phyloP scores from a whole-genome alignment of 2,797 vertebrate genomes.

The Mormyrops boulengeri region DNA sequence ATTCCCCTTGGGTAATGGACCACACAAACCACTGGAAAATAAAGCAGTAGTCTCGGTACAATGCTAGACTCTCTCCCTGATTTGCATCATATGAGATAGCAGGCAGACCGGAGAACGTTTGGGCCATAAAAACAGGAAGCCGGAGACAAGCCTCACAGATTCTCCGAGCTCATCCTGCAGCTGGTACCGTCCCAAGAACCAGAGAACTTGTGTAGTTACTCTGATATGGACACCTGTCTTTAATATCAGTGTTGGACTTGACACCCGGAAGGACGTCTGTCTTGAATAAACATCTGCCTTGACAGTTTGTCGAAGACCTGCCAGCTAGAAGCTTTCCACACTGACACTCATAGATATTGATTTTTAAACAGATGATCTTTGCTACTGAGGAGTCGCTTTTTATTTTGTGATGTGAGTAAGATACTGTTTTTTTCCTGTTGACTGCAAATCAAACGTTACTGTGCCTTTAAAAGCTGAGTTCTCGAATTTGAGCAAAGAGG shows the following conservation, averaged over 20 bases:
- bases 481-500: not conserved
- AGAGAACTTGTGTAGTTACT: not conserved
- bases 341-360: not conserved
- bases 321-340: not conserved
- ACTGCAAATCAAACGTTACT: not conserved
- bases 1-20: not conserved
- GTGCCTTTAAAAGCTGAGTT: not conserved
- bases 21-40: not conserved
- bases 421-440: not conserved
- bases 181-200: not conserved
- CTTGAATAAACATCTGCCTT: not conserved
- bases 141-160: not conserved
- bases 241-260: not conserved
- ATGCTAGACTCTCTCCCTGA: not conserved
- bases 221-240: not conserved
- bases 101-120: not conserved
- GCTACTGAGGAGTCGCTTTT: not conserved
- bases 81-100: not conserved
- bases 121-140: not conserved
- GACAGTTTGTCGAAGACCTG: not conserved
- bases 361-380: not conserved
- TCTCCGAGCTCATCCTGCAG: not conserved
- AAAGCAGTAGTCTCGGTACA: not conserved
- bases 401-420: not conserved
- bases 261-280: not conserved